These are phyloP conservation scores for Brachionus paranguensis DNA, from an alignment of 1,140 invertebrate genomes.

Conservation along the genomic window DNA sequence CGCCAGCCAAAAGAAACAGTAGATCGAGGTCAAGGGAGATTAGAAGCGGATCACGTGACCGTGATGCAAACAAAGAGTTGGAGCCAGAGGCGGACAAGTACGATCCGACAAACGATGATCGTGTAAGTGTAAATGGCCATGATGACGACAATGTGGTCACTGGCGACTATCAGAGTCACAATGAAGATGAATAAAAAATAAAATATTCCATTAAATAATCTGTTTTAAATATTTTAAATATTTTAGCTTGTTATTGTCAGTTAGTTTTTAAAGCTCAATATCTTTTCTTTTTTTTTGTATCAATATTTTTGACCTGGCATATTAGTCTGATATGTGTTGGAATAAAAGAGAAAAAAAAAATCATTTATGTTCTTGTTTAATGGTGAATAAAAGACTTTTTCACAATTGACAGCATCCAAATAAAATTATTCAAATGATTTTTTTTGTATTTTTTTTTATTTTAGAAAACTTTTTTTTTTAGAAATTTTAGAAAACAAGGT, in stretches of 20 bases:
- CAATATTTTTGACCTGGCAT: not conserved
- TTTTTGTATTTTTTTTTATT: not conserved
- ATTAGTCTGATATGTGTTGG: not conserved
- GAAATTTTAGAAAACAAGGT: too few species aligned
- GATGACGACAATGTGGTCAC: constrained; percentile 12
- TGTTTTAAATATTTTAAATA: not conserved
- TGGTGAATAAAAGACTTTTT: not conserved
- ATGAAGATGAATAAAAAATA: not conserved
- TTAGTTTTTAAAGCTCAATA: not conserved
- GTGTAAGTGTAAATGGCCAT: constrained; percentile 3
- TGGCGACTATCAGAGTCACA: constrained; percentile 30
- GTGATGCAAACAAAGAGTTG: not conserved
- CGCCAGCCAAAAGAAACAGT: not conserved
- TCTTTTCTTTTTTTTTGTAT: not conserved
- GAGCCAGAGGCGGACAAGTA: not conserved
- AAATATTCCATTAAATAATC: too few species aligned
- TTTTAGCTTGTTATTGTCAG: not conserved
- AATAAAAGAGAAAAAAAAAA: not conserved
- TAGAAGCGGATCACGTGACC: not conserved
- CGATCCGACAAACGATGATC: not conserved
- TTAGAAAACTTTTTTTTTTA: too few species aligned
- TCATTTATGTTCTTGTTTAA: not conserved
- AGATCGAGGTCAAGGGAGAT: not conserved
- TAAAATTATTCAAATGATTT: not conserved
- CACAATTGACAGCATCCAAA: not conserved